Evolutionary conservation across 2,888 invertebrate genomes (phyloP), one percentile per base, ranked within the genome.

Genomic region (Bursaphelenchus okinawaensis): DNA sequence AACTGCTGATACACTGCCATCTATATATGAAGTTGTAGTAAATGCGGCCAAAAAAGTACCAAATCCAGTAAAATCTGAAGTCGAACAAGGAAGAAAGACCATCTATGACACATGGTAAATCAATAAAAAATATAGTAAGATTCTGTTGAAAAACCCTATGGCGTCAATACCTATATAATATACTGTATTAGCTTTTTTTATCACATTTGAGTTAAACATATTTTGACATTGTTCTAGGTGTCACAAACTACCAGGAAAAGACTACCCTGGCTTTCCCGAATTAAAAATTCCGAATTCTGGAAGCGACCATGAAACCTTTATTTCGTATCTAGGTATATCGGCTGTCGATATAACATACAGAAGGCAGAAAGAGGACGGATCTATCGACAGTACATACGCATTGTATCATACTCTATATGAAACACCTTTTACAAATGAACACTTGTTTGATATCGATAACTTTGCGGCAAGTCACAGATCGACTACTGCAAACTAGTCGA

Each of bases 271-370:
- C 50, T 63, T 57, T 22, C 75, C 75, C 4, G 26, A 69, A 9
- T 69, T 75, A 55, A n/a, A 26, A 0, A 22, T 73, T 9, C 81
- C 85, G 0, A 84, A 84, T 0, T 83, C 84, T 20, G 85, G 85
- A 4, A 69, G 23, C 20, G 86, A 86, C 72, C 85, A 84, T 69
- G 83, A 83, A 6, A 77, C 83, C 1, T 86, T 86, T 71, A 75
- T 85, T 31, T 82, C 83, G 52, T 80, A 76, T 63, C 73, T 84
- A 12, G 86, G 86, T 3, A 78, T 86, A n/a, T 84, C 86, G 0
- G 80, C 82, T 20, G 78, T 83, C 26, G 85, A 85, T 74, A 73
- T 85, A 58, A 75, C 81, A 3, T 86, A 83, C 73, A 31, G 8
- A 8, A 12, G 29, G 29, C 59, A 40, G 23, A 66, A 69, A 23